Evolutionary conservation across 2,888 invertebrate species (phyloP).

Genomic region (Acanthococcus lagerstroemiae): DNA sequence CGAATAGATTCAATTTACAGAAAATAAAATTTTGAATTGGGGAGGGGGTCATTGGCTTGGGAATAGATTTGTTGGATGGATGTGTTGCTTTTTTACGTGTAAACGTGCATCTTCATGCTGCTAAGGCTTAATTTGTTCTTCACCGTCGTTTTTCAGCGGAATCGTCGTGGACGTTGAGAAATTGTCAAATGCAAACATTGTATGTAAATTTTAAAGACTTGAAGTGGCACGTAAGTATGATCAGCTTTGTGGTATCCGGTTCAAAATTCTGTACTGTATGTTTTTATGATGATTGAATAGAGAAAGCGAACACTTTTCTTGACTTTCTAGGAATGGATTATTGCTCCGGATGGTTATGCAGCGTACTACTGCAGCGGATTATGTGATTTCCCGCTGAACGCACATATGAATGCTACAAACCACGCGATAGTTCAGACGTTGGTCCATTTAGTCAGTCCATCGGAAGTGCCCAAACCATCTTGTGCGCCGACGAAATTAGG

Average conservation of each 20-base stretch:
- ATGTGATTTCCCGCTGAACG: conserved; percentile 86
- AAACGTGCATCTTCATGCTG: too few species aligned
- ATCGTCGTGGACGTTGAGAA: conserved; percentile 46
- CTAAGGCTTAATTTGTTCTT: too few species aligned
- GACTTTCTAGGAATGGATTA: conserved; percentile 99
- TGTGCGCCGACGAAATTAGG: conserved; percentile 93
- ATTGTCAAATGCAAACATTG: conserved; percentile 79
- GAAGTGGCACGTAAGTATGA: conserved; percentile 65
- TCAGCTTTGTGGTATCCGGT: too few species aligned
- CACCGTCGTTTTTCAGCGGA: conserved; percentile 6
- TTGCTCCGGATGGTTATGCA: conserved; percentile 90
- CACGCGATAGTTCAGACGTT: conserved; percentile 97
- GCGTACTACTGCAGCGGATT: conserved; percentile 94
- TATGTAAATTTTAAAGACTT: conserved; percentile 87
- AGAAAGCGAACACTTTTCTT: too few species aligned
- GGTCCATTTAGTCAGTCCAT: conserved; percentile 86
- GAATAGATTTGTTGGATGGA: too few species aligned
- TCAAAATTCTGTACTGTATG: too few species aligned
- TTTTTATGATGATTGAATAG: too few species aligned
- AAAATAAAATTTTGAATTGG: too few species aligned
- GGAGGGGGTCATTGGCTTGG: too few species aligned
- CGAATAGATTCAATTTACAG: too few species aligned
- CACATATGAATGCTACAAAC: conserved; percentile 92
- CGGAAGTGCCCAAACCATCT: conserved; percentile 86
- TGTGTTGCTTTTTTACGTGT: too few species aligned